phyloP scores from a whole-genome alignment of 2,888 invertebrate species.

The Tetrapedia diversipes region DNA sequence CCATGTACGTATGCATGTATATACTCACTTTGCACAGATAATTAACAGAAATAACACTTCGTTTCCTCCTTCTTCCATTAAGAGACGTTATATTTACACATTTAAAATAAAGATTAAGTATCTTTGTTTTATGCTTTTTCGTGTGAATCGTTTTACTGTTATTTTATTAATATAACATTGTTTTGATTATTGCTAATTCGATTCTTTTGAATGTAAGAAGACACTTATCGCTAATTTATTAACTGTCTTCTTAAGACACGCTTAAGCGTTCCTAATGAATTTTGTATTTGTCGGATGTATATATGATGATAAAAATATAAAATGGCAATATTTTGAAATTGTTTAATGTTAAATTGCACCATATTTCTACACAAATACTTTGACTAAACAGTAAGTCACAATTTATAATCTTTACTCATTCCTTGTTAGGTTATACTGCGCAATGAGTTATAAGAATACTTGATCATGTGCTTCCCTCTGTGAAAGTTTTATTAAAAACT shows the following conservation, averaged over 20 bases:
- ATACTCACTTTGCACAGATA: background rate
- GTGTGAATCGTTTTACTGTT: background rate
- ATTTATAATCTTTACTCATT: background rate
- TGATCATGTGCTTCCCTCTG: conserved; percentile 26
- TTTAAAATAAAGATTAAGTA: conserved; percentile 1
- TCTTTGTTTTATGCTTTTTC: background rate
- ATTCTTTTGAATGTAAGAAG: background rate
- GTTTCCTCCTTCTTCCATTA: background rate
- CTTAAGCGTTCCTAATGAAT: background rate
- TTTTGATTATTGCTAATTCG: background rate
- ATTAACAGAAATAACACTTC: background rate
- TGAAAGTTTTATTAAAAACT: background rate
- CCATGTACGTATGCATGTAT: background rate
- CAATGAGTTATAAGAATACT: background rate
- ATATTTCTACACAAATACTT: background rate
- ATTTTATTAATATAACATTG: background rate
- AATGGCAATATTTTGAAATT: background rate
- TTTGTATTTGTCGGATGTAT: background rate
- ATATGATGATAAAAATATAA: background rate
- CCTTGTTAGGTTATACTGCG: conserved; percentile 16
- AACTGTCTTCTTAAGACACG: background rate
- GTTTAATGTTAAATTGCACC: conserved; percentile 2
- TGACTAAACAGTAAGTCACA: conserved; percentile 4
- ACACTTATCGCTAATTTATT: background rate
- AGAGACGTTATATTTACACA: conserved; percentile 11